These are phyloP conservation scores for Scyliorhinus canicula DNA, from an alignment of 2,797 vertebrate species.

Conservation along the genomic window DNA sequence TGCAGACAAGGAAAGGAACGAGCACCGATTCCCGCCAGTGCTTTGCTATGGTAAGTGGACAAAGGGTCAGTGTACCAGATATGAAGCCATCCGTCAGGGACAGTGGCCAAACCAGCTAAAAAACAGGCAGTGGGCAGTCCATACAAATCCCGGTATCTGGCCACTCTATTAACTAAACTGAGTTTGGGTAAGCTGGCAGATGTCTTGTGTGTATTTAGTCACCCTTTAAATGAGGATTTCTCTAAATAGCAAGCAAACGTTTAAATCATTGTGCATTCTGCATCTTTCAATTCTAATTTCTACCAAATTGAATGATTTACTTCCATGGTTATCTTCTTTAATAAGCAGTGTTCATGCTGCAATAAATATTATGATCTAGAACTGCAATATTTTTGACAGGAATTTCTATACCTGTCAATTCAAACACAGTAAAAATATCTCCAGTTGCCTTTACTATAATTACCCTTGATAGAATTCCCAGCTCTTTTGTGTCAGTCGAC, in stretches of 20 bases:
- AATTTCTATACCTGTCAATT: background rate
- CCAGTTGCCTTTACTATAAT: background rate
- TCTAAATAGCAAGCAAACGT: background rate
- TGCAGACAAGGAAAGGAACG: background rate
- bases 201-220: background rate
- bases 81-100: background rate
- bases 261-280: background rate
- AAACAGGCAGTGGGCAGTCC: background rate
- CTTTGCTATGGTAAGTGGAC: background rate
- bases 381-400: background rate
- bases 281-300: background rate
- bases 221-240: background rate
- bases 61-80: background rate
- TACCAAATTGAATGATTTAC: background rate
- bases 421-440: background rate
- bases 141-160: background rate
- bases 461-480: background rate
- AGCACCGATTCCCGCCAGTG: background rate
- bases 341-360: background rate
- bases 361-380: background rate
- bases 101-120: background rate
- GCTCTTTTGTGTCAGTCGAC: background rate
- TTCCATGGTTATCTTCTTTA: background rate
- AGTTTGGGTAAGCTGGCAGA: background rate
- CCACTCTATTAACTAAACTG: background rate